Evolutionary conservation across 2,888 invertebrate genomes (phyloP).

Genomic region (Thysanoteuthis rhombus): DNA sequence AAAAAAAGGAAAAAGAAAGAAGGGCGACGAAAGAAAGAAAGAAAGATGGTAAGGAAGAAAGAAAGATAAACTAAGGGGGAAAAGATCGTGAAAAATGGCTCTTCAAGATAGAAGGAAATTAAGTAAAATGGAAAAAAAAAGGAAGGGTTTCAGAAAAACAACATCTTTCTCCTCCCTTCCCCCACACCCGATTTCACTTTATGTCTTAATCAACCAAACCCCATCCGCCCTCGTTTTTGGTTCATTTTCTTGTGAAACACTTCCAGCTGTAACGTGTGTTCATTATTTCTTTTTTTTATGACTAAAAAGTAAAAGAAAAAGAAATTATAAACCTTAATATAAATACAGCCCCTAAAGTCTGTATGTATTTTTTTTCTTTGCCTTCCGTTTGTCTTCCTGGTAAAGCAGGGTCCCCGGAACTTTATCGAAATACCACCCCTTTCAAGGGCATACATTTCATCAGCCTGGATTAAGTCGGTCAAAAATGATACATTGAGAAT

Average conservation of each 20-base stretch:
- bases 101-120: neutral
- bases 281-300: neutral
- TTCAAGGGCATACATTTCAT: no score
- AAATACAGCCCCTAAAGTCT: neutral
- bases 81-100: neutral
- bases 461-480: no score
- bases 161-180: neutral
- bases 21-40: neutral
- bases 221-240: neutral
- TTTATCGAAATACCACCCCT: no score
- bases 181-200: neutral
- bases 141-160: neutral
- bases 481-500: no score
- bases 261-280: neutral
- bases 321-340: neutral
- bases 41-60: neutral
- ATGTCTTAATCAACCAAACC: neutral
- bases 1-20: neutral
- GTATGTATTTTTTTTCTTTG: neutral
- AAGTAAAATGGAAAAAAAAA: neutral
- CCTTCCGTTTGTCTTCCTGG: neutral
- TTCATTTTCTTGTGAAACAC: neutral
- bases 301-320: neutral
- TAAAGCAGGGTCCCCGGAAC: neutral
- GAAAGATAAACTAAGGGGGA: no score